Evolutionary conservation across 2,113 vertebrate species (phyloP).

Genomic region (Ammodytes marinus): DNA sequence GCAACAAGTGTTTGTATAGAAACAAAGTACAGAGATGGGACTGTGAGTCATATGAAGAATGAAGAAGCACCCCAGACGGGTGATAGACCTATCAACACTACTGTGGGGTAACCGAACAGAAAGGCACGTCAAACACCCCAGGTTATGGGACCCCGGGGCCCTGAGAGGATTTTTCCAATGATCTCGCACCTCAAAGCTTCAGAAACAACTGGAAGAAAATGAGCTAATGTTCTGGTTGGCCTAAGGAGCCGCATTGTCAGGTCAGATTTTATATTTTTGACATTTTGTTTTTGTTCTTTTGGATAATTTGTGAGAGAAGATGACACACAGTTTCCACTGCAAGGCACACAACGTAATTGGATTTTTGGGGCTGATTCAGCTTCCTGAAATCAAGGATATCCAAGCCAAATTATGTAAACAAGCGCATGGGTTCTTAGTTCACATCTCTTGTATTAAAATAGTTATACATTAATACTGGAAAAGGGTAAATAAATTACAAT

Average conservation of each 20-base stretch:
- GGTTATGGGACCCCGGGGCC: slow-evolving; percentile 63
- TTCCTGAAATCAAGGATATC: neutral
- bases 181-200: slow-evolving; percentile 46
- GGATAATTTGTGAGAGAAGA: neutral
- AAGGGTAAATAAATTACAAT: neutral
- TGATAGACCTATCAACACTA: slow-evolving; percentile 66
- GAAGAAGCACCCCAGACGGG: slow-evolving; percentile 50
- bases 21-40: slow-evolving; percentile 38
- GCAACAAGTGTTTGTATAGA: neutral
- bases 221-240: slow-evolving; percentile 75
- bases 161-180: slow-evolving; percentile 74
- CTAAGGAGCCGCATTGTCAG: slow-evolving; percentile 38
- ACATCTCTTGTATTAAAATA: neutral
- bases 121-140: slow-evolving; percentile 41
- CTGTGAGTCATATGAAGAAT: slow-evolving; percentile 69
- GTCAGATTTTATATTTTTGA: slow-evolving; percentile 13
- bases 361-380: neutral
- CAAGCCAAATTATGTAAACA: neutral
- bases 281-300: neutral
- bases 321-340: neutral
- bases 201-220: slow-evolving; percentile 75
- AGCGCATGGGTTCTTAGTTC: neutral
- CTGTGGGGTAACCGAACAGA: slow-evolving; percentile 50
- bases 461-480: neutral
- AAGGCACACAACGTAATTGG: neutral